These are phyloP conservation scores for Chelmon rostratus DNA, from an alignment of 2,797 vertebrate species.

Conservation along the genomic window DNA sequence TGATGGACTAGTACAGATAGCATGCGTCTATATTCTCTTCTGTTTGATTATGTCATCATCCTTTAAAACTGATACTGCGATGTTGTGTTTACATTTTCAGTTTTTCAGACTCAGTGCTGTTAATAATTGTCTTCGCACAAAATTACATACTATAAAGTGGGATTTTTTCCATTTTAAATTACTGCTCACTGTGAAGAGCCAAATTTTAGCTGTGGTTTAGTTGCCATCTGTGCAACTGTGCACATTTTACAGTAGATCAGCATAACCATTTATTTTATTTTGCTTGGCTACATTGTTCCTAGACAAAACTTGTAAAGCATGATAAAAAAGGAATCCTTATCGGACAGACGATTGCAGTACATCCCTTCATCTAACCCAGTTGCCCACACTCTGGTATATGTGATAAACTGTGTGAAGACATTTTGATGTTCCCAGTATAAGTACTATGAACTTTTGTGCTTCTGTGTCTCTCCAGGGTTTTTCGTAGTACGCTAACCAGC, in stretches of 20 bases:
- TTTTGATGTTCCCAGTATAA: not conserved
- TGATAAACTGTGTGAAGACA: not conserved
- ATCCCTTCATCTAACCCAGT: not conserved
- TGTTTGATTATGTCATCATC: constrained; percentile 1
- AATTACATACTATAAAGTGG: not conserved
- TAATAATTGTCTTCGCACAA: not conserved
- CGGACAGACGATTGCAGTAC: not conserved
- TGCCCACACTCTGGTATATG: not conserved
- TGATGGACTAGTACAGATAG: not conserved
- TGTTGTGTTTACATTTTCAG: not conserved
- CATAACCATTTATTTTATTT: not conserved
- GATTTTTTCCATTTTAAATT: not conserved
- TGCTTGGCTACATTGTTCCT: not conserved
- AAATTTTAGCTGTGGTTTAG: not conserved
- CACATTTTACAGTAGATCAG: not conserved
- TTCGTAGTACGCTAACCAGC: constrained; percentile 93
- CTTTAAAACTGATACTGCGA: not conserved
- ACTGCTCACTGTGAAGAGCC: not conserved
- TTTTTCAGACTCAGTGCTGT: not conserved
- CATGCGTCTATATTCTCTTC: not conserved
- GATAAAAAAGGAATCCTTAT: not conserved
- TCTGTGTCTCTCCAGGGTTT: constrained; percentile 86
- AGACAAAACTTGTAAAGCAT: not conserved
- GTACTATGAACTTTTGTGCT: not conserved
- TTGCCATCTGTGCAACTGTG: not conserved